Evolutionary conservation across 2,888 invertebrate genomes (phyloP), one percentile per base, ranked within the genome.

Genomic region (Apomyelois bistriatella): DNA sequence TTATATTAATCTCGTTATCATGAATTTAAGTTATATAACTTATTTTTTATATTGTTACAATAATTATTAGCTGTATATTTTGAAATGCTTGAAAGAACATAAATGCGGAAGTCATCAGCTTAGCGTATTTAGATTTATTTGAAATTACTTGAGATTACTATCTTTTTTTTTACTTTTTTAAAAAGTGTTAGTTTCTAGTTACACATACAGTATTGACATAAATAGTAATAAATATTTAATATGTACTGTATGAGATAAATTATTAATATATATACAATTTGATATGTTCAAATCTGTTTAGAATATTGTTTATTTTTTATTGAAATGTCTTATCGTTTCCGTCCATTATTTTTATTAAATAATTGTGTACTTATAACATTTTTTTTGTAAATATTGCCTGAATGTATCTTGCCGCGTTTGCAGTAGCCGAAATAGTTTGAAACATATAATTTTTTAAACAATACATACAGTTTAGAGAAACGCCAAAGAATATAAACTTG

Each of bases 101-200:
- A 66, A 64, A 67, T 69, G 54, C 59, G 65, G 67, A 73, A 77
- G 75, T 78, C 75, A 76, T 63, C 58, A 66, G 67, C 69, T 66
- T 70, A 66, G 59, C 62, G 57, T 56, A 46, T 54, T 68, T 65
- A 70, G 72, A 75, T 79, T 77, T 75, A 76, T 71, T 76, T 87
- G 86, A 89, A 89, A 89, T 89, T 88, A 88, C 82, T 71, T 88
- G 89, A 89, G 89, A 89, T 89, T 89, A 89, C 79, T 70, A 75
- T 72, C 74, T 82, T 77, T 78, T 77, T 84, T 83, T 76, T 80
- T 80, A 80, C 77, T 77, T 84, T 84, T 85, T 77, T 80, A 72
- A 77, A 77, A 79, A 75, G 70, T 66, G 64, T 73, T 82, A 84
- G 78, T 73, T 74, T 70, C 64, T 77, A 77, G 72, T 71, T 66